These are phyloP conservation scores for Proisotoma minuta DNA, from an alignment of 2,888 invertebrate genomes.

Conservation along the genomic window DNA sequence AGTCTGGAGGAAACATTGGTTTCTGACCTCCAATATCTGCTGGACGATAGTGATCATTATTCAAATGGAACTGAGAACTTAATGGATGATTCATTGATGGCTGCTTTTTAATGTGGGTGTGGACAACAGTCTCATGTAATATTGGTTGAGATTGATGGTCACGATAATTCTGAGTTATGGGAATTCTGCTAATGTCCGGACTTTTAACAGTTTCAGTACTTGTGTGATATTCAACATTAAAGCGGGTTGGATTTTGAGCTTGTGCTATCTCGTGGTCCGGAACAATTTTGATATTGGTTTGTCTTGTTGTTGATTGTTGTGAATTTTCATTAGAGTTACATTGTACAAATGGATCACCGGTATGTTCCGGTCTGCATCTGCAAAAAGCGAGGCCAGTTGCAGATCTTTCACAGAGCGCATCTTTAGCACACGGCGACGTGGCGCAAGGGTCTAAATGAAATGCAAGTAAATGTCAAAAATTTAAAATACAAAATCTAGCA, in stretches of 20 bases:
- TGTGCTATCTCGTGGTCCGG: too few species aligned
- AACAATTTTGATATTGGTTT: too few species aligned
- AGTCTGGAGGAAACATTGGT: background rate
- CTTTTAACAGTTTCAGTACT: background rate
- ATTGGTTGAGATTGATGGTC: background rate
- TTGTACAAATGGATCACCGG: conserved; percentile 44
- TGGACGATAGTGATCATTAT: background rate
- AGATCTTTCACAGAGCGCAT: conserved; percentile 34
- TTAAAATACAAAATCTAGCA: conserved; percentile 2
- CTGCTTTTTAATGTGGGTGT: too few species aligned
- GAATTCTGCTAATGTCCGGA: background rate
- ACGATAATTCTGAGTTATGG: background rate
- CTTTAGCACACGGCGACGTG: conserved; percentile 36
- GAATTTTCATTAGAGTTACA: too few species aligned
- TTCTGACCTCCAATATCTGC: background rate
- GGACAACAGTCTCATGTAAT: background rate
- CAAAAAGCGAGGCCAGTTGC: conserved; percentile 36
- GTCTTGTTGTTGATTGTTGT: too few species aligned
- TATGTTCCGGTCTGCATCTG: conserved; percentile 35
- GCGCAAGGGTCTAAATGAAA: conserved; percentile 34
- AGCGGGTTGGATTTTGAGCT: background rate
- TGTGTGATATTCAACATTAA: background rate
- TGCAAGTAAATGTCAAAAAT: background rate
- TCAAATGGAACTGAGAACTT: too few species aligned
- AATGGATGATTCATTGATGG: too few species aligned